Evolutionary conservation across 37 sponge, comb jelly and placozoan genomes (phyloP).

Genomic region (Cliona cf. orientalis): DNA sequence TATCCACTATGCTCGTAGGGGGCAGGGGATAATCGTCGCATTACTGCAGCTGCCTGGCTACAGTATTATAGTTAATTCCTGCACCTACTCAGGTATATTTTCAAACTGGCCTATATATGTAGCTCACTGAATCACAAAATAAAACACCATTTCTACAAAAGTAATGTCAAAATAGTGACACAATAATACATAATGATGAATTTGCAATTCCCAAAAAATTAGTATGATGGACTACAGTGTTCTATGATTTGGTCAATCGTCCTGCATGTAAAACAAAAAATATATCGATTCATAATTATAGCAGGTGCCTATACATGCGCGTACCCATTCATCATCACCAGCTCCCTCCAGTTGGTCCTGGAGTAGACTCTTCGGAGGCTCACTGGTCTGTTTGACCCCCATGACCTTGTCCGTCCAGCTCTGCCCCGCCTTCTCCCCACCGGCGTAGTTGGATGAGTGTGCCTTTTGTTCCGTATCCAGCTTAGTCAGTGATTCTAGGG

Average conservation of each 20-base stretch:
- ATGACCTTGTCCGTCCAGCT: slow-evolving; percentile 86
- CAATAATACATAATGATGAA: no score
- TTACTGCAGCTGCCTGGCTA: no score
- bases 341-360: slow-evolving; percentile 63
- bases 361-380: slow-evolving; percentile 26
- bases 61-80: no score
- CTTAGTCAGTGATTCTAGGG: slow-evolving; percentile 57
- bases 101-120: no score
- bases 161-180: no score
- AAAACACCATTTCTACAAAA: no score
- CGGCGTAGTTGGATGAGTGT: slow-evolving; percentile 73
- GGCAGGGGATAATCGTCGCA: no score
- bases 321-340: slow-evolving; percentile 88
- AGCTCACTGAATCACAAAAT: no score
- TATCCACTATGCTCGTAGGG: no score
- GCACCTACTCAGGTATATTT: no score
- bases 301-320: neutral
- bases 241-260: neutral
- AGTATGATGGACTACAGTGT: no score
- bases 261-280: neutral
- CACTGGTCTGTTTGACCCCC: slow-evolving; percentile 62
- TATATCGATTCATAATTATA: neutral
- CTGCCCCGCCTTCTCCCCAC: slow-evolving; percentile 77
- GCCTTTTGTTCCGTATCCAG: slow-evolving; percentile 73
- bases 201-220: no score